A percentile compares a stretch with the other conserved stretches of the same genome.
Conservation (phyloP, 2,797 vertebrate species). For the Poecile montanus region DNA sequence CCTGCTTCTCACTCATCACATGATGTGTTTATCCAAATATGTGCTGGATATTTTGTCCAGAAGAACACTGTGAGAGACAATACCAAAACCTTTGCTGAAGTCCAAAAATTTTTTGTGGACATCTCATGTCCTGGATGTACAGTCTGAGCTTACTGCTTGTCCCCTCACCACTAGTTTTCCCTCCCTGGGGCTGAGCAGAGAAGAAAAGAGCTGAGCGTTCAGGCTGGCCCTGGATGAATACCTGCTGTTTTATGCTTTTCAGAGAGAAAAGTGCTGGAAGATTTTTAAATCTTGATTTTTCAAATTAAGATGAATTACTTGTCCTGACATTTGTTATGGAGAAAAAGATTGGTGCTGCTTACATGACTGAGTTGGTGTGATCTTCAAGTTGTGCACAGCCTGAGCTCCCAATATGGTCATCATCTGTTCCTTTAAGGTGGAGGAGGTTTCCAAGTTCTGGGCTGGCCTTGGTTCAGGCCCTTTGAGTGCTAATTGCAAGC, state of each 20-base stretch:
- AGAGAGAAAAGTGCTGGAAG: not conserved
- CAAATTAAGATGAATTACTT: not conserved
- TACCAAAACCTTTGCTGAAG: not conserved
- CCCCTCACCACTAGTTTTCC: not conserved
- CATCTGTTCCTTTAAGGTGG: not conserved
- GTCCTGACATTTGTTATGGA: not conserved
- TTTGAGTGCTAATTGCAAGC: not conserved
- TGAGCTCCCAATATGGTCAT: not conserved
- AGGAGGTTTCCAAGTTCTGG: not conserved
- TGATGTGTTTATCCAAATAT: not conserved
- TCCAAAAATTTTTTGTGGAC: not conserved
- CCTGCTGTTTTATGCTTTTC: not conserved
- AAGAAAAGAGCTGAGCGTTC: rapidly evolving
- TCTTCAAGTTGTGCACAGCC: not conserved
- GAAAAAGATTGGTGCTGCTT: not conserved
- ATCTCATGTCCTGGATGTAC: rapidly evolving
- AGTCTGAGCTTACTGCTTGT: not conserved
- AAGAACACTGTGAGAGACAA: not conserved
- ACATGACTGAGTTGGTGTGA: not conserved
- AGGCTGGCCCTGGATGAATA: rapidly evolving
- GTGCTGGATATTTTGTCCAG: not conserved
- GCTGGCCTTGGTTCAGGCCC: not conserved
- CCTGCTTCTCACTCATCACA: not conserved
- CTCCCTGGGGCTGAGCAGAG: not conserved
- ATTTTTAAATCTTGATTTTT: not conserved